phyloP scores from a whole-genome alignment of 2,797 vertebrate genomes.

The Crax fasciolata region DNA sequence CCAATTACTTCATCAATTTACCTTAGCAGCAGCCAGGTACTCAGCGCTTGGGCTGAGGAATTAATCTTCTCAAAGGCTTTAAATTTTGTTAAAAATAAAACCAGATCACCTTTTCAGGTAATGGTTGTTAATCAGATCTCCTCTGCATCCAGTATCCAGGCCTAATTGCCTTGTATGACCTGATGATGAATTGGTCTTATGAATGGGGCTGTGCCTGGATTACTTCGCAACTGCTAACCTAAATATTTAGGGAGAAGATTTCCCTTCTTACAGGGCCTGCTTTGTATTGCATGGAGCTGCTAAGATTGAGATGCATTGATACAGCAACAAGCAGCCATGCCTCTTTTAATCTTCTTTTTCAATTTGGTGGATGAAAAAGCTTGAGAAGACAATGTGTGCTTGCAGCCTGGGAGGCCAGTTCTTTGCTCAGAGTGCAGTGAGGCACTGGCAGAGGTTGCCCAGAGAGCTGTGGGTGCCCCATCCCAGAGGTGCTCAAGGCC shows the following conservation, averaged over 20 bases:
- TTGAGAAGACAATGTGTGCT: not conserved
- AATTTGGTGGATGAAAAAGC: not conserved
- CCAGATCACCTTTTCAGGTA: constrained; percentile 23
- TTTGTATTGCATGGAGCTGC: not conserved
- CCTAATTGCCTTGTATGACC: constrained; percentile 43
- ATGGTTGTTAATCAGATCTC: constrained; percentile 18
- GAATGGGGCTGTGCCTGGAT: constrained; percentile 17
- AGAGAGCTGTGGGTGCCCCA: not conserved
- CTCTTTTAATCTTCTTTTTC: not conserved
- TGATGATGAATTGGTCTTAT: constrained; percentile 3
- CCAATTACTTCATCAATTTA: not conserved
- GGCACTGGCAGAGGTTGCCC: not conserved
- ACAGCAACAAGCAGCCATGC: not conserved
- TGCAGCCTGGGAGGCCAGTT: not conserved
- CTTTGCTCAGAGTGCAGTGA: not conserved
- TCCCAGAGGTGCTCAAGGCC: not conserved
- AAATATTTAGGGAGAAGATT: constrained; percentile 36
- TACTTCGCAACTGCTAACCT: constrained; percentile 31
- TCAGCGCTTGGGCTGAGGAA: constrained; percentile 4
- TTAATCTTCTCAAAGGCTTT: constrained; percentile 50
- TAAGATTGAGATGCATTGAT: not conserved
- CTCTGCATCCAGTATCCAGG: not conserved
- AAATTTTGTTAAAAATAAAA: constrained; percentile 63
- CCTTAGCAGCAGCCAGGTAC: not conserved
- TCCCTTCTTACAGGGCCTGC: not conserved